phyloP scores from a whole-genome alignment of 2,888 invertebrate genomes.

The Hirtodrosophila confusa region DNA sequence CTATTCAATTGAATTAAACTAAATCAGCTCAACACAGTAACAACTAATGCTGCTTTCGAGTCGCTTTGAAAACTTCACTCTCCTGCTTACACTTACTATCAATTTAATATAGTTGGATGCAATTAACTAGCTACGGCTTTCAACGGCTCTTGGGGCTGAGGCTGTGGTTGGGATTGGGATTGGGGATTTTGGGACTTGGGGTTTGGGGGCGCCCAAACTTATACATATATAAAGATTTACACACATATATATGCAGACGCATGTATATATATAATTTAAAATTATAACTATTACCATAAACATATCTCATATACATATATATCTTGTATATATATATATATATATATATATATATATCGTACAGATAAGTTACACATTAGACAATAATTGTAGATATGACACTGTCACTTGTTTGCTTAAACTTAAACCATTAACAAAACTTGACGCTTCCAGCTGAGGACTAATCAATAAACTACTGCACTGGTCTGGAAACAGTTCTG shows the following conservation, averaged over 20 bases:
- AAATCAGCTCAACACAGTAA: constrained; percentile 72
- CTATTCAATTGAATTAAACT: constrained; percentile 65
- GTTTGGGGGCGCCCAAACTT: constrained; percentile 9
- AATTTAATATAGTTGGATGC: constrained; percentile 43
- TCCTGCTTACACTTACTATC: constrained; percentile 18
- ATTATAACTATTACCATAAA: constrained; percentile 65
- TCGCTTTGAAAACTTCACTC: constrained; percentile 40
- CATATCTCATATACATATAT: constrained; percentile 13
- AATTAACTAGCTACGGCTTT: constrained; percentile 57
- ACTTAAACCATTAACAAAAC: constrained; percentile 49
- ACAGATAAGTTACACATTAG: constrained; percentile 47
- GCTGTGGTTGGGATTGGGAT: too few species aligned
- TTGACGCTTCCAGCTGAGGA: constrained; percentile 59
- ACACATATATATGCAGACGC: constrained; percentile 8
- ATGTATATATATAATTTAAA: constrained; percentile 59
- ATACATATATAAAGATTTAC: constrained; percentile 14
- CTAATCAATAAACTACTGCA: constrained; percentile 65
- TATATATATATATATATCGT: constrained; percentile 30
- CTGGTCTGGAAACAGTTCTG: constrained; percentile 61
- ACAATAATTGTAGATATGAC: constrained; percentile 81
- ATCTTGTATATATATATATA: constrained; percentile 28
- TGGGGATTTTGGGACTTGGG: too few species aligned
- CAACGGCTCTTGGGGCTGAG: constrained; percentile 29
- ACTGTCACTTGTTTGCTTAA: constrained; percentile 70
- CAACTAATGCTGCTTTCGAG: constrained; percentile 44